Base-by-base conservation (phyloP, 2,888 invertebrate species). In the Geophilus truncorum region DNA sequence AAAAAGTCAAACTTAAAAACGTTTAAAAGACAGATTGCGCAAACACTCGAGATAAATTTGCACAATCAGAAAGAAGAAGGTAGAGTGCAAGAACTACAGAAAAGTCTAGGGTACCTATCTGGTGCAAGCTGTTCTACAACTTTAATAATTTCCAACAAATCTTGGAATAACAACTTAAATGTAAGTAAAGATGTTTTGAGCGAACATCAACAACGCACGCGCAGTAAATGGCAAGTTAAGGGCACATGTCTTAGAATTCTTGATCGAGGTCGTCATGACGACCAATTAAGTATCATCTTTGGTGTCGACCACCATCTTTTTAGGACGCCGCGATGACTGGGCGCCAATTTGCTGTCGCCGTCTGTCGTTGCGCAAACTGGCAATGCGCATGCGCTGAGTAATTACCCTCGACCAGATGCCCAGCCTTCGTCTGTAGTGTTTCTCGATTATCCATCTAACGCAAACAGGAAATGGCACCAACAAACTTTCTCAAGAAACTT, bases 291-390 rank as follows among this genome's bases (percentile, higher is more conserved):
- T 70, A 70, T 70, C 23, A 70, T 70, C 70, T 70, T 70, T 28
- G 70, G n/a, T 70, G 70, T 28, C 70, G 70, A 45, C 18, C 28
- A 70, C 70, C 70, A 70, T 70, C 70, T 70, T 70, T 70, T 70
- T 10, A 28, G 70, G 70, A 70, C 70, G 70, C 70, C 70, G 28
- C 25, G 70, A 70, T 70, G 70, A 70, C 70, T 70, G 70, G 70
- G 70, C 70, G 70, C 70, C 70, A 70, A 70, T 70, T 70, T 70
- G 10, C 70, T n/a, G 70, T 70, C 70, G 70, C 70, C 70, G 70
- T 70, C 70, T 70, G 70, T 70, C 70, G 70, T 70, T 70, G 70
- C 70, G 70, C 70, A 70, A 70, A 70, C 70, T 25, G 9, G 25
- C 28, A 25, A 25, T 23, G 70, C 70, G 25, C 70, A 70, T 70